Percentiles rank a stretch among this genome's conserved stretches.
phyloP scores from a whole-genome alignment of 2,888 invertebrate species.

The Pogonocherus hispidulus region DNA sequence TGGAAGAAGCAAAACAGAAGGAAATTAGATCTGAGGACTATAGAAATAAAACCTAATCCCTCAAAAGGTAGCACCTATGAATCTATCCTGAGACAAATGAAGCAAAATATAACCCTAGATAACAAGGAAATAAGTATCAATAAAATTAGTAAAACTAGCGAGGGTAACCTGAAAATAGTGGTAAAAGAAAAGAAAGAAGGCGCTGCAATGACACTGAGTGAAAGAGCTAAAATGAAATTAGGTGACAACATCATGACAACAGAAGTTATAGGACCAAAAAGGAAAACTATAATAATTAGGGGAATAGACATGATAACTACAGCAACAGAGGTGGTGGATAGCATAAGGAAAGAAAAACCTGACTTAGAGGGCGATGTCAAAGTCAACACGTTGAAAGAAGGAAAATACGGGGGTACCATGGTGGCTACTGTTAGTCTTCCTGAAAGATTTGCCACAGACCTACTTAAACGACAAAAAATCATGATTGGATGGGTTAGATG shows the following conservation, averaged over 20 bases:
- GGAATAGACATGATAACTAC: background rate
- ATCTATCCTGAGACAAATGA: background rate
- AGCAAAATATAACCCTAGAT: background rate
- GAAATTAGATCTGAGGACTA: background rate
- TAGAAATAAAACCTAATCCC: background rate
- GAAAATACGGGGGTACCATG: too few relatives aligned
- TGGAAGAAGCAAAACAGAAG: background rate
- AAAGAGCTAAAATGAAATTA: background rate
- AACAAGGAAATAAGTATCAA: background rate
- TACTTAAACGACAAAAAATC: too few relatives aligned
- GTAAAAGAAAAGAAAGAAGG: background rate
- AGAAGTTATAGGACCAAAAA: background rate
- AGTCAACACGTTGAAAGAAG: too few relatives aligned
- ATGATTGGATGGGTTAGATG: too few relatives aligned
- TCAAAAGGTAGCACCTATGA: background rate
- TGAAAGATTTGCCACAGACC: too few relatives aligned
- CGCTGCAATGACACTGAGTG: background rate
- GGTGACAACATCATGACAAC: background rate
- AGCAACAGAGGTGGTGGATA: background rate
- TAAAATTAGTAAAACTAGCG: background rate
- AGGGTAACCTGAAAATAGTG: background rate
- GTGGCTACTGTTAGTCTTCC: too few relatives aligned
- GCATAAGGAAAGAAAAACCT: too few relatives aligned
- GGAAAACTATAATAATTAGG: background rate
- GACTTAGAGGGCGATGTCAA: too few relatives aligned